Base-by-base conservation (phyloP, 2,113 vertebrate species). In the Clupea harengus region DNA sequence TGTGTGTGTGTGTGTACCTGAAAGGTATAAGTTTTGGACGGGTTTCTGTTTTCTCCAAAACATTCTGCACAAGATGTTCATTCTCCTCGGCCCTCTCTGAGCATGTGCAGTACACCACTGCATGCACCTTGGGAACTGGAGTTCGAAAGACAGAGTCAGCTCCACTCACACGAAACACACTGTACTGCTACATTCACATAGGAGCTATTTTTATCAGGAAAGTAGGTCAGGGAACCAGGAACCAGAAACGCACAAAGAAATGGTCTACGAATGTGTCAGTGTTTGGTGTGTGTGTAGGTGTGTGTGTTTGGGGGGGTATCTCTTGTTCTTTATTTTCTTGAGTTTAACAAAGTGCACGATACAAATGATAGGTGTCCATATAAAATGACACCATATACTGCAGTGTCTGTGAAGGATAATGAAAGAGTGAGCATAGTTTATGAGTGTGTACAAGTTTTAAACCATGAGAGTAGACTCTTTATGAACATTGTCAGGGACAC, bases 11-110 rank as follows among this genome's bases (percentile, higher is more conserved):
- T 75, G 78, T 88, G 64, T 95, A 97, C 98, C 96, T 97, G 47
- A 97, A 99, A 10, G 91, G 95, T 44, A 92, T 93, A 78, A 91
- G 87, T 93, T 96, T 97, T 64, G 83, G 46, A 88, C 92, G 92
- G 83, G 91, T 92, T 72, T 86, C 87, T 49, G 89, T 88, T 85
- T 93, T 94, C 64, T 95, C 94, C 83, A 98, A 91, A 46, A 96
- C 96, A 91, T 95, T 95, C 81, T 93, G 93, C 89, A 99, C 94
- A 80, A 99, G 94, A 81, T 87, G 89, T 92, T 98, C 97, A 8
- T 99, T 99, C 95, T 99, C 97, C 92, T 99, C 96, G 2, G 93
- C 90, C 89, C 96, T 96, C 89, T 96, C 80, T 0, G 98, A 99
- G 88, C 96, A 97, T 45, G 98, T 99, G 91, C 97, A 96, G 92